These are phyloP conservation scores for Spheniscus humboldti DNA, from an alignment of 2,797 vertebrate genomes.

Conservation along the genomic window DNA sequence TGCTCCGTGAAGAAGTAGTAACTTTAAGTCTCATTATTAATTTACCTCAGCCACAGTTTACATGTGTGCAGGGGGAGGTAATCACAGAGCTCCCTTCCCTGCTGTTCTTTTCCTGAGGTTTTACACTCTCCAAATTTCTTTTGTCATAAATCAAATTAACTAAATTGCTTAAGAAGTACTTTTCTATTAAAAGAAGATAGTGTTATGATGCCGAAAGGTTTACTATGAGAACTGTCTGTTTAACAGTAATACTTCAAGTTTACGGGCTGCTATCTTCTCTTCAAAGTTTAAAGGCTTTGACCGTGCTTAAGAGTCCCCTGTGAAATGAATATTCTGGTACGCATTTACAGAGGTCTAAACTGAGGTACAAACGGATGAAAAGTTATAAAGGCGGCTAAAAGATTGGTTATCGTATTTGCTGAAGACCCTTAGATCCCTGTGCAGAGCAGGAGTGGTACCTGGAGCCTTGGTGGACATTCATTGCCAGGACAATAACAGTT, in stretches of 20 bases:
- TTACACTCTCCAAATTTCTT: constrained; percentile 27
- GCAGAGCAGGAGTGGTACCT: neutral
- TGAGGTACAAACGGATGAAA: neutral
- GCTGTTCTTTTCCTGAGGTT: constrained; percentile 45
- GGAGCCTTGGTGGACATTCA: neutral
- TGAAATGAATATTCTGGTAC: neutral
- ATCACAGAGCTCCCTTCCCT: constrained; percentile 44
- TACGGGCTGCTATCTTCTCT: neutral
- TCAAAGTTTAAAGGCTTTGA: neutral
- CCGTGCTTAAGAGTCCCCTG: neutral
- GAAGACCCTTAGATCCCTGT: neutral
- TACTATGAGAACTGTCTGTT: neutral
- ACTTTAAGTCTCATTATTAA: neutral
- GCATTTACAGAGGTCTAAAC: neutral
- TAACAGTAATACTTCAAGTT: neutral
- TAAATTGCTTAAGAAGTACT: constrained; percentile 48
- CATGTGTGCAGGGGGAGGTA: neutral
- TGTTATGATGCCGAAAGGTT: neutral
- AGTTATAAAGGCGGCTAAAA: neutral
- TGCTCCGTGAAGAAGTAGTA: neutral
- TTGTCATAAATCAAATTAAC: constrained; percentile 43
- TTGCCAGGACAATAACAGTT: neutral
- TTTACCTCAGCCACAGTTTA: constrained; percentile 4
- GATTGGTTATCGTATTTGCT: neutral
- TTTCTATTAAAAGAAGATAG: constrained; percentile 20